Conservation (phyloP, 2,888 invertebrate species). For the Neoscelio sp. region DNA sequence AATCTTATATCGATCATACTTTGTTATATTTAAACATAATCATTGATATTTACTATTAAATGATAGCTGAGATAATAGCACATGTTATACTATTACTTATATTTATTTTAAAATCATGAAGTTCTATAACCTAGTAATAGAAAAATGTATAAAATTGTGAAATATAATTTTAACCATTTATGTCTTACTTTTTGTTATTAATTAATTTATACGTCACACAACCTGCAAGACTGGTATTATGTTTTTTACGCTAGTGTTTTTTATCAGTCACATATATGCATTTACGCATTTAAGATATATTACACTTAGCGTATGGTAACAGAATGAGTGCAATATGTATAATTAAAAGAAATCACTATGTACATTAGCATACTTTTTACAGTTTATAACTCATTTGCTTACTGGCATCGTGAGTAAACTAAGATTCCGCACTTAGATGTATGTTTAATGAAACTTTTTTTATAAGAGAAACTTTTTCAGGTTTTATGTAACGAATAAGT, state of each 20-base stretch:
- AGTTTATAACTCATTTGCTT: neutral
- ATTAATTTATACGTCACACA: neutral
- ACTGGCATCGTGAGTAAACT: neutral
- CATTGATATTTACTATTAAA: too few relatives aligned
- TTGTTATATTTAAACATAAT: too few relatives aligned
- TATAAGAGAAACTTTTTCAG: neutral
- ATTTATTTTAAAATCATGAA: too few relatives aligned
- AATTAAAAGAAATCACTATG: slow-evolving; percentile 1
- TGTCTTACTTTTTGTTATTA: neutral
- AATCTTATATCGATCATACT: too few relatives aligned
- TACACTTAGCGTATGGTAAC: neutral
- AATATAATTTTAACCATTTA: too few relatives aligned
- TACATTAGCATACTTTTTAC: neutral
- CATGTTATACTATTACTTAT: too few relatives aligned
- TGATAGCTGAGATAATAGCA: neutral
- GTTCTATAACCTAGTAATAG: too few relatives aligned
- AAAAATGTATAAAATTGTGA: too few relatives aligned
- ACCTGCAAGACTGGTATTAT: neutral
- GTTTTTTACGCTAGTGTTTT: neutral
- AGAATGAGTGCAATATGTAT: neutral
- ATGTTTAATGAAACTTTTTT: slow-evolving; percentile 1
- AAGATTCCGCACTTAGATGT: neutral
- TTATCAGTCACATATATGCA: neutral
- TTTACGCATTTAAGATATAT: neutral
- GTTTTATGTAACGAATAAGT: slow-evolving; percentile 3